phyloP scores from a whole-genome alignment of 1,140 invertebrate species.

The Plodia interpunctella region DNA sequence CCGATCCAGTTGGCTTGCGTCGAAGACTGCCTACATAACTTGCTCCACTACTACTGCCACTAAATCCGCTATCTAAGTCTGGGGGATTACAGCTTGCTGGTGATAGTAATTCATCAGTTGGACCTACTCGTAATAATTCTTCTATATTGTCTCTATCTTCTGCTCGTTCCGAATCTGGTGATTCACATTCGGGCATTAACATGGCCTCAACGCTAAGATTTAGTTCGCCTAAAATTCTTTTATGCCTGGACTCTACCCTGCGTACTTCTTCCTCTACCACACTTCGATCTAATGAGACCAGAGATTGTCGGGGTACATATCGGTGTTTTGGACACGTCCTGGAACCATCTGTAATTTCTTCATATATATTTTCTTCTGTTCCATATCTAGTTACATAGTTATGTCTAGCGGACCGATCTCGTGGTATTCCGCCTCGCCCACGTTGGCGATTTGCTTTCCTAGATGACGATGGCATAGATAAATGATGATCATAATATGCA shows the following conservation, averaged over 20 bases:
- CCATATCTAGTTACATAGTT: constrained; percentile 88
- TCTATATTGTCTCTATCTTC: constrained; percentile 80
- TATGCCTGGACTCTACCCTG: constrained; percentile 86
- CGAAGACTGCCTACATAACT: constrained; percentile 84
- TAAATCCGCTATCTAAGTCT: constrained; percentile 88
- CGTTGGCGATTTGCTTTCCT: constrained; percentile 59
- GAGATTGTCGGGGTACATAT: constrained; percentile 68
- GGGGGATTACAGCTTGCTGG: constrained; percentile 81
- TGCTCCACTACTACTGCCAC: constrained; percentile 86
- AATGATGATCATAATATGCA: constrained; percentile 85
- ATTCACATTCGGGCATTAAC: constrained; percentile 84
- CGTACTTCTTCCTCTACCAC: constrained; percentile 89
- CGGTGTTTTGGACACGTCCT: constrained; percentile 75
- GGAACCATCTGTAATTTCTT: constrained; percentile 85
- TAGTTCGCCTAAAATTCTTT: constrained; percentile 88
- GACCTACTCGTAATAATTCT: constrained; percentile 82
- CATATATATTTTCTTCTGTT: constrained; percentile 92
- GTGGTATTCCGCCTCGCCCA: constrained; percentile 61
- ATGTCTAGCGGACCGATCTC: constrained; percentile 74
- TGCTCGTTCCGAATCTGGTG: constrained; percentile 67
- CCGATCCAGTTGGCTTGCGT: constrained; percentile 74
- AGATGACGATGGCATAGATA: constrained; percentile 79
- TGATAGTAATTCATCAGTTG: constrained; percentile 84
- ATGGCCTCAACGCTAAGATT: constrained; percentile 93
- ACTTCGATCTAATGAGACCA: constrained; percentile 80